phyloP scores from a whole-genome alignment of 2,113 vertebrate species.

The Passer montanus region DNA sequence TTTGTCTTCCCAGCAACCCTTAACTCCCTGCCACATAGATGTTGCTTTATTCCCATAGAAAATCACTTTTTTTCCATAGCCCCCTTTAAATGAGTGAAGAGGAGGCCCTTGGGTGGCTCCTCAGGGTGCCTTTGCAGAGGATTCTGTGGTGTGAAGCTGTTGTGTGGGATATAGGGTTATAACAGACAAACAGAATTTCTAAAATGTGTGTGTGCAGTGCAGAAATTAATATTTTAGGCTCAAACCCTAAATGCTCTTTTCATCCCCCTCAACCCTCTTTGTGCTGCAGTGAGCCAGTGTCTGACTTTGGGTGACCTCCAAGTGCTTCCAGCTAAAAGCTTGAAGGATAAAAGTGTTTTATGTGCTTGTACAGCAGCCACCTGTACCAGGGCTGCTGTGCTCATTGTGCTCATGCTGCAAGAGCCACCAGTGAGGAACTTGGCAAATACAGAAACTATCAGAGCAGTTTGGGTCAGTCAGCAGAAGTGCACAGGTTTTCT shows the following conservation, averaged over 20 bases:
- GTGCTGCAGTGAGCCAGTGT: not conserved
- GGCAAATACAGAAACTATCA: not conserved
- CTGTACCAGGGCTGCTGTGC: not conserved
- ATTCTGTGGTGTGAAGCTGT: not conserved
- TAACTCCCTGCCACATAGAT: not conserved
- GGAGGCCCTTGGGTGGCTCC: not conserved
- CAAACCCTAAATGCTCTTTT: not conserved
- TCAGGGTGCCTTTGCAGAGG: not conserved
- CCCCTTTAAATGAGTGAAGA: not conserved
- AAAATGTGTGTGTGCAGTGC: not conserved
- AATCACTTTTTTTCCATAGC: not conserved
- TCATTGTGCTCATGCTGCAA: not conserved
- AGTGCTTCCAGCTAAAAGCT: not conserved
- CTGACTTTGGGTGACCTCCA: not conserved
- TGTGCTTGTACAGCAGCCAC: not conserved
- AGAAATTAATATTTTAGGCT: not conserved
- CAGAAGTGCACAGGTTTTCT: not conserved
- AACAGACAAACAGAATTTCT: not conserved
- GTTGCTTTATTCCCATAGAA: not conserved
- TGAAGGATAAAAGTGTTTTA: not conserved
- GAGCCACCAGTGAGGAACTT: not conserved
- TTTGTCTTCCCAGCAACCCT: not conserved
- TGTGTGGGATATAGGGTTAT: not conserved
- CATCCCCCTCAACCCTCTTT: rapidly evolving
- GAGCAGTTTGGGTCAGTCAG: not conserved